Conservation (phyloP, 1,140 invertebrate species). For the Drosophila insularis region DNA sequence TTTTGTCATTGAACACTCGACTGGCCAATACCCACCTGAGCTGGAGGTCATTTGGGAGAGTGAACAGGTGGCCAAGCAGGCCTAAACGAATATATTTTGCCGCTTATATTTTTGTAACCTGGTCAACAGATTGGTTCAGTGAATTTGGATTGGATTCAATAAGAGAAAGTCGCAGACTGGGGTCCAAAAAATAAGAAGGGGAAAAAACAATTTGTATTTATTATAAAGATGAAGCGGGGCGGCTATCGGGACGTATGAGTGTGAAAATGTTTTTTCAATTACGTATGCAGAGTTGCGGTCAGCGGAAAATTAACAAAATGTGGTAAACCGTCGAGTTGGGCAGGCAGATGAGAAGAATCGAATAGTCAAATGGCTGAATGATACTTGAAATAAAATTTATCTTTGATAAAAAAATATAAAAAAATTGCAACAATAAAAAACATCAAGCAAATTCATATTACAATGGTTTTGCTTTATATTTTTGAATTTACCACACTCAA, state of each 20-base stretch:
- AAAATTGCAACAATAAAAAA: background rate
- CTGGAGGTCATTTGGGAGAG: background rate
- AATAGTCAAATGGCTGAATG: background rate
- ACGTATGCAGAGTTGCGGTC: constrained; percentile 44
- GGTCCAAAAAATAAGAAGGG: constrained; percentile 17
- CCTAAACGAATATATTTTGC: constrained; percentile 10
- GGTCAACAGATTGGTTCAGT: constrained; percentile 54
- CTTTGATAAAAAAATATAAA: background rate
- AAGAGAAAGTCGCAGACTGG: background rate
- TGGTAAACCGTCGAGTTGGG: background rate
- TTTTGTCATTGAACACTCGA: constrained; percentile 61
- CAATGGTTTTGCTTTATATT: no score
- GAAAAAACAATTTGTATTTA: constrained; percentile 69
- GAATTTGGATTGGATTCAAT: constrained; percentile 61
- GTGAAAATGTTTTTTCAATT: constrained; percentile 66
- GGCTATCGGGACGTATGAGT: constrained; percentile 25
- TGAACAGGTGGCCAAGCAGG: constrained; percentile 45
- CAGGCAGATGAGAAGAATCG: background rate
- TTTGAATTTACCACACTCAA: no score
- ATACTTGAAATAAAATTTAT: background rate
- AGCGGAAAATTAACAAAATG: constrained; percentile 24
- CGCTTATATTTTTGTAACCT: constrained; percentile 48
- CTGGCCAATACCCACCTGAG: constrained; percentile 27
- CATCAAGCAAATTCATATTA: no score
- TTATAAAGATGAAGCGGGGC: constrained; percentile 17